A percentile compares a stretch with the other conserved stretches of the same genome.
phyloP scores from a whole-genome alignment of 2,888 invertebrate species.

The Isoperla grammatica region DNA sequence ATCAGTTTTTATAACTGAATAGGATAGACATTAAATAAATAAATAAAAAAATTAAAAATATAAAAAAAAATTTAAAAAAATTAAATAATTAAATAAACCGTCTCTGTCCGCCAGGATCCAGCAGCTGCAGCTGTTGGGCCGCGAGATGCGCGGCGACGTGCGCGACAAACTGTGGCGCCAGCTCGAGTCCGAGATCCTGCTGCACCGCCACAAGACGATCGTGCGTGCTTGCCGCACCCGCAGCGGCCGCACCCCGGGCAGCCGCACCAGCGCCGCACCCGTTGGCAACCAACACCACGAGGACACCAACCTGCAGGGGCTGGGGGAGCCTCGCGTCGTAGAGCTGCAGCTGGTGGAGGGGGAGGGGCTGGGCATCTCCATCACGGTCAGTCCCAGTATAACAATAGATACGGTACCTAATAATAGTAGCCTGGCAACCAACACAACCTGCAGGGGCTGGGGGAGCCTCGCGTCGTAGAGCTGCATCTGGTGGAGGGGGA shows the following conservation, averaged over 20 bases:
- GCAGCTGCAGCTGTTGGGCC: slow-evolving; percentile 73
- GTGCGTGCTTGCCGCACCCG: slow-evolving; percentile 49
- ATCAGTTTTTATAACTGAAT: too few species aligned
- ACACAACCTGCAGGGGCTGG: too few species aligned
- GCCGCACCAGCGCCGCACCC: slow-evolving; percentile 31
- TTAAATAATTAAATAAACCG: too few species aligned
- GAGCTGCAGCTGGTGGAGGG: slow-evolving; percentile 64
- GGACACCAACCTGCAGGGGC: slow-evolving; percentile 34
- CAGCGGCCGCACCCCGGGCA: slow-evolving; percentile 35
- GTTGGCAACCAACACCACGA: slow-evolving; percentile 14
- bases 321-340: slow-evolving; percentile 56
- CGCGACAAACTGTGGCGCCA: slow-evolving; percentile 75
- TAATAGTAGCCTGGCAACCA: too few species aligned
- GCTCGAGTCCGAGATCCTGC: slow-evolving; percentile 78
- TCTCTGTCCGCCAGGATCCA: slow-evolving; percentile 57
- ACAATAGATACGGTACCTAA: too few species aligned
- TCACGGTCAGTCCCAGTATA: slow-evolving; percentile 70
- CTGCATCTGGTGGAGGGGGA: too few species aligned
- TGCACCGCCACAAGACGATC: slow-evolving; percentile 80
- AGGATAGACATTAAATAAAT: too few species aligned
- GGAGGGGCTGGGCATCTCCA: slow-evolving; percentile 78
- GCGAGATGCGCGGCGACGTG: slow-evolving; percentile 73
- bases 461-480: too few species aligned
- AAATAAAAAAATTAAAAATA: too few species aligned
- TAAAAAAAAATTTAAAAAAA: too few species aligned